A percentile compares a stretch with the other conserved stretches of the same genome.
Evolutionary conservation across 64 coral and sea anemone species (phyloP).

Genomic region (Hydrozoanthus tunicans): DNA sequence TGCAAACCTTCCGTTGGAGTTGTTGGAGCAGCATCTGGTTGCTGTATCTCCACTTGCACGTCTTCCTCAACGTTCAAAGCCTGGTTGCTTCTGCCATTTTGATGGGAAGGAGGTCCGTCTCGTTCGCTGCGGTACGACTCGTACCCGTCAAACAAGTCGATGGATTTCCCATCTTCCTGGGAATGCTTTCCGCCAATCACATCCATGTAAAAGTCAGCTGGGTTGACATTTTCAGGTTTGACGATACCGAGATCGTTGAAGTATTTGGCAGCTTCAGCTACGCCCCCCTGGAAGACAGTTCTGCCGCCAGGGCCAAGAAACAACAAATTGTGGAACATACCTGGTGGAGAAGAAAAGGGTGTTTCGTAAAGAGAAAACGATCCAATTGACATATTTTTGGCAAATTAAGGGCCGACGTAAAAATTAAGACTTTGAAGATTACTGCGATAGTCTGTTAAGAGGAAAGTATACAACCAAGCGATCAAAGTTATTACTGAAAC

Average conservation of each 20-base stretch:
- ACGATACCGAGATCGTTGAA: constrained; percentile 37
- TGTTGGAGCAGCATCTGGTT: background rate
- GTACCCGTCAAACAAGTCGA: constrained; percentile 36
- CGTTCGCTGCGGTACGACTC: constrained; percentile 25
- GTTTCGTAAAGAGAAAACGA: background rate
- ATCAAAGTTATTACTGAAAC: no score
- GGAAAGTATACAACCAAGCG: no score
- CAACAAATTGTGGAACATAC: constrained; percentile 74
- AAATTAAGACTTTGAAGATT: no score
- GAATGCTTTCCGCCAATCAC: constrained; percentile 58
- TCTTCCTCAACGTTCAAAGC: background rate
- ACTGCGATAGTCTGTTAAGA: no score
- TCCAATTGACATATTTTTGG: background rate
- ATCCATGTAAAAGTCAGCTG: constrained; percentile 77
- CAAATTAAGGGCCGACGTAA: no score
- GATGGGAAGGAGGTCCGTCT: background rate
- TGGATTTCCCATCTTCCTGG: background rate
- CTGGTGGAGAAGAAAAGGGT: background rate
- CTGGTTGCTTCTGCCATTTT: background rate
- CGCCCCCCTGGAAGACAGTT: constrained; percentile 64
- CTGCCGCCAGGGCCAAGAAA: constrained; percentile 63
- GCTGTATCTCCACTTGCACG: background rate
- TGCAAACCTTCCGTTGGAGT: constrained; percentile 2
- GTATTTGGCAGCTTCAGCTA: constrained; percentile 40
- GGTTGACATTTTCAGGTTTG: constrained; percentile 59